These are phyloP conservation scores for Tinea semifulvella DNA, from an alignment of 2,888 invertebrate genomes.

Conservation along the genomic window DNA sequence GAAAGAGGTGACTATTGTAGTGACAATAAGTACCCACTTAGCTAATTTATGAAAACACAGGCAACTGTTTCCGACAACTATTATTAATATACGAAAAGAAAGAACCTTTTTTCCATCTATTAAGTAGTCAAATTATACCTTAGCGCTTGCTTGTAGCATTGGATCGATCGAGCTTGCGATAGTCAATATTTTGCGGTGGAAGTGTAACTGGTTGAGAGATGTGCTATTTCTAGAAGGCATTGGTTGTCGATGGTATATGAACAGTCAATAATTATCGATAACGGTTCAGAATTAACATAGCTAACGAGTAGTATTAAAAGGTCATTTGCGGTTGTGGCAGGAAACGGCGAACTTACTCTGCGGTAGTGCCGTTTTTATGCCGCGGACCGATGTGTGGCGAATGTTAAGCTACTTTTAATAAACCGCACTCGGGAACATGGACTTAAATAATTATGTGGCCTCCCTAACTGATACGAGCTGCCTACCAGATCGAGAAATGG, in stretches of 20 bases:
- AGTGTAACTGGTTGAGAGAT: constrained; percentile 4
- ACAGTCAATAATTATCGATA: constrained; percentile 21
- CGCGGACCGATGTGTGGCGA: constrained; percentile 27
- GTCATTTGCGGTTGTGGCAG: constrained; percentile 53
- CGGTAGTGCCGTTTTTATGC: constrained; percentile 44
- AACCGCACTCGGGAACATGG: constrained; percentile 24
- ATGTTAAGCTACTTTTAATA: constrained; percentile 28
- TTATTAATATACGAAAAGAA: neutral
- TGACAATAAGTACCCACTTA: constrained; percentile 6
- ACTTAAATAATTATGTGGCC: constrained; percentile 8
- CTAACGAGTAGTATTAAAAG: constrained; percentile 47
- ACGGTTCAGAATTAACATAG: constrained; percentile 42
- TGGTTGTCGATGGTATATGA: constrained; percentile 12
- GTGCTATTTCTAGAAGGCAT: neutral
- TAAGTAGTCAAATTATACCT: neutral
- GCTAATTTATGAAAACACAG: neutral
- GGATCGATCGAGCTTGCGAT: too few species aligned
- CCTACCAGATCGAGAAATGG: constrained; percentile 13
- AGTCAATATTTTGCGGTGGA: too few species aligned
- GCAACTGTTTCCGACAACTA: neutral
- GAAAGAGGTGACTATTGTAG: neutral
- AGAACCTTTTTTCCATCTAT: neutral
- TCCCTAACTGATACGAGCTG: constrained; percentile 11
- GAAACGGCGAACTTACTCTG: constrained; percentile 45
- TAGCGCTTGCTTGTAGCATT: neutral